Evolutionary conservation across 2,113 vertebrate genomes (phyloP).

Genomic region (Silurus asotus): DNA sequence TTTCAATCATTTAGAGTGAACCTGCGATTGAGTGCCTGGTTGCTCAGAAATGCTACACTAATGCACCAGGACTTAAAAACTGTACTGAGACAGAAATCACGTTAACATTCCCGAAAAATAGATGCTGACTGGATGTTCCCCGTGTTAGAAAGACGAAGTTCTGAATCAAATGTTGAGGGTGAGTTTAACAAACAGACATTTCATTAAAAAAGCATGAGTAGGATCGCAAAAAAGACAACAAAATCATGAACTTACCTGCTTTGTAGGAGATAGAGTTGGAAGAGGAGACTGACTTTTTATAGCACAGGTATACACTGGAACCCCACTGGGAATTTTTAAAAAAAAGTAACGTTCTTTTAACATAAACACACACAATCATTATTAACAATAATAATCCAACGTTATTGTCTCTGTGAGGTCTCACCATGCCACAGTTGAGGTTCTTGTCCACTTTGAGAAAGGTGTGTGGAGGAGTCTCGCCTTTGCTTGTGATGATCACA

Average conservation of each 20-base stretch:
- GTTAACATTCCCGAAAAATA: background rate
- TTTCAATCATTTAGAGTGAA: background rate
- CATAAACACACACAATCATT: background rate
- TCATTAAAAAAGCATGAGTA: background rate
- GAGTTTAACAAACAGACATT: background rate
- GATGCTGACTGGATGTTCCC: slow-evolving; percentile 10
- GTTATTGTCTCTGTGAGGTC: slow-evolving; percentile 31
- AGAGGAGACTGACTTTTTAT: slow-evolving; percentile 97
- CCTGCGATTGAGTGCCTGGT: background rate
- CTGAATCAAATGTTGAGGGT: background rate
- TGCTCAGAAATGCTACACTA: background rate
- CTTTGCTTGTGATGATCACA: slow-evolving; percentile 93
- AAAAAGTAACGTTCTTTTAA: background rate
- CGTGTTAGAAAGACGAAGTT: background rate
- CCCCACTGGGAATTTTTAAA: slow-evolving; percentile 82
- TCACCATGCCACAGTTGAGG: slow-evolving; percentile 96
- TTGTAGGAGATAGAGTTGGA: slow-evolving; percentile 95
- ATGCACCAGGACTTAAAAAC: background rate
- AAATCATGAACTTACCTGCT: slow-evolving; percentile 81
- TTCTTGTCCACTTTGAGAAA: slow-evolving; percentile 98
- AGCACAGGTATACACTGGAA: slow-evolving; percentile 95
- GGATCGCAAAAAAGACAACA: background rate
- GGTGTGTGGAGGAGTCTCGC: slow-evolving; percentile 93
- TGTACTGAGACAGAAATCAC: background rate
- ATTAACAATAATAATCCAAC: background rate